Conservation (phyloP, 2,113 vertebrate species). For the Trogon melanurus region DNA sequence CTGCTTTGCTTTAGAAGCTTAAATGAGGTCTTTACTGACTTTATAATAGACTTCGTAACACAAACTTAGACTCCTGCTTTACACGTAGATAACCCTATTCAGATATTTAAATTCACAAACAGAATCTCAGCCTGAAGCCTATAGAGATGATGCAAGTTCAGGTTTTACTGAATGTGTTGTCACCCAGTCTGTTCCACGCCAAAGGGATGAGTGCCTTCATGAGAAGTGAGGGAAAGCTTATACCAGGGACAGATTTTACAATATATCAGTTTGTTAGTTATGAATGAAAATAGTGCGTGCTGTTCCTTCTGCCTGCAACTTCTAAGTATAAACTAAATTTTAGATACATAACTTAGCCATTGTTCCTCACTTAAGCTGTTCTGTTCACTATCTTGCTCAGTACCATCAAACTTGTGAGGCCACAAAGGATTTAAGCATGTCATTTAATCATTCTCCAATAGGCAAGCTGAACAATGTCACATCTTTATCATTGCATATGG, state of each 20-base stretch:
- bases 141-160: not conserved
- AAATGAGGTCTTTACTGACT: not conserved
- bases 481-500: constrained; percentile 63
- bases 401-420: not conserved
- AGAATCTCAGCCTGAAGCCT: not conserved
- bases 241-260: not conserved
- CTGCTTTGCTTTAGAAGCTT: not conserved
- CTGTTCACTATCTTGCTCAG: not conserved
- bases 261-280: not conserved
- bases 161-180: not conserved
- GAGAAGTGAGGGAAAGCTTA: not conserved
- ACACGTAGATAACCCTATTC: not conserved
- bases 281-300: not conserved
- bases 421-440: constrained; percentile 57
- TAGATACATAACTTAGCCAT: not conserved
- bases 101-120: not conserved
- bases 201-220: not conserved
- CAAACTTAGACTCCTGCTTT: not conserved
- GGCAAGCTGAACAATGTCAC: constrained; percentile 61
- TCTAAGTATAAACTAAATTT: not conserved
- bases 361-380: not conserved
- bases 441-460: constrained; percentile 57
- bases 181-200: not conserved
- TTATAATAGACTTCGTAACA: not conserved
- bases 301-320: not conserved